Evolutionary conservation across 2,888 invertebrate species (phyloP), one percentile per base, ranked within the genome.

Genomic region (Microctonus brassicae): DNA sequence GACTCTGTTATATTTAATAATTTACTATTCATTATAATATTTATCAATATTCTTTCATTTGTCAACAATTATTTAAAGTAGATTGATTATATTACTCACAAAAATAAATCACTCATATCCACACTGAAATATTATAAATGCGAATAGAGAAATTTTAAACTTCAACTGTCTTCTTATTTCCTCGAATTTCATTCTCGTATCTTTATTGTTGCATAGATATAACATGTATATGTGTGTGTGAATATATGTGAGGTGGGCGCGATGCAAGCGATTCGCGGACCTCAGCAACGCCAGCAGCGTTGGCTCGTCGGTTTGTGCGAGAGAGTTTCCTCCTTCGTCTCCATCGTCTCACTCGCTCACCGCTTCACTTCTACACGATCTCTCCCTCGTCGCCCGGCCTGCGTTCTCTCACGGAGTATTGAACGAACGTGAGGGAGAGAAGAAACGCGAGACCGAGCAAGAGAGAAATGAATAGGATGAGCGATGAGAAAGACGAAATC

Each of bases 341-440:
- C 34, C 22, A 33, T 13, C 26, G 3, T n/a, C 7, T 17, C 34
- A 7, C 22, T 22, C 22, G 52, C 34, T 34, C n/a, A 1, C 13
- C n/a, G 34, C 72, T 55, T 55, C 72, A 68, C 69, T 68, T 69
- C 75, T 72, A 74, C 73, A 42, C 75, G 72, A 34, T 24, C 42
- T 74, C 77, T 77, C 78, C 76, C 76, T 72, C 42, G 26, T 26
- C 64, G 33, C 39, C 58, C 64, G 39, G 57, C 73, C 39, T 66
- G 67, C 42, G 66, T 67, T 36, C 75, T 66, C 69, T 55, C 63
- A 70, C 68, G 75, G 80, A 84, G 84, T 85, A 85, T 85, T 84
- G 85, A 84, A 84, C 84, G 85, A 83, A 79, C 82, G 82, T 6
- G 17, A 83, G 77, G 79, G 80, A 80, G 80, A 80, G 79, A 69